Evolutionary conservation across 1,140 invertebrate species (phyloP), one percentile per base, ranked within the genome.

Genomic region (Apis dorsata): DNA sequence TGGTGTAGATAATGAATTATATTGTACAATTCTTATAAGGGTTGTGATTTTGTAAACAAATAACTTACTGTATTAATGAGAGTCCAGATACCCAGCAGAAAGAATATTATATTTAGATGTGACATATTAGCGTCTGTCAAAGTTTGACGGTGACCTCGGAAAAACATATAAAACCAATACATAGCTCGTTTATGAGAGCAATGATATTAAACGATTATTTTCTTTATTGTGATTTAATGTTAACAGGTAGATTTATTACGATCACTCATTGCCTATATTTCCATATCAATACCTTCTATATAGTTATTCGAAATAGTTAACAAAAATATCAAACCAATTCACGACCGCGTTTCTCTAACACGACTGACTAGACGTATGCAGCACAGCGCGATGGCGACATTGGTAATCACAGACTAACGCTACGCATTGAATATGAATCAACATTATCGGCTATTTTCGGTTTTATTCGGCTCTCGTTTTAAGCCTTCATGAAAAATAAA

Each of bases 91-190:
- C 71, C 49, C 28, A 86, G 5, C n/a, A 86, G 28, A 10, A 88
- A 34, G 12, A 89, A 49, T 68, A 90, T 81, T 8, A 86, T 74
- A 49, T 28, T 73, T 44, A 66, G 55, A 21, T 53, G 74, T 65
- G 66, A 85, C 82, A 89, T 83, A 65, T 60, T 60, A 44, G 68
- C 62, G 57, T 74, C 81, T 78, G 84, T 86, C 83, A 86, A 87
- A 86, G 65, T 81, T 34, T 74, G 69, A 62, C 34, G 63, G 17
- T 66, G 84, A 68, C 68, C 76, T 83, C 81, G 75, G 49, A n/a
- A 13, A 57, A 78, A 65, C 59, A 83, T 28, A 71, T 55, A 59
- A 12, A 79, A 63, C 81, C 81, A 78, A 60, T 19, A n/a, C 76
- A 83, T 83, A 70, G 5, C 57, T 28, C 53, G 75, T 51, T 59